These are phyloP conservation scores for Crax fasciolata DNA, from an alignment of 2,797 vertebrate genomes.

Conservation along the genomic window DNA sequence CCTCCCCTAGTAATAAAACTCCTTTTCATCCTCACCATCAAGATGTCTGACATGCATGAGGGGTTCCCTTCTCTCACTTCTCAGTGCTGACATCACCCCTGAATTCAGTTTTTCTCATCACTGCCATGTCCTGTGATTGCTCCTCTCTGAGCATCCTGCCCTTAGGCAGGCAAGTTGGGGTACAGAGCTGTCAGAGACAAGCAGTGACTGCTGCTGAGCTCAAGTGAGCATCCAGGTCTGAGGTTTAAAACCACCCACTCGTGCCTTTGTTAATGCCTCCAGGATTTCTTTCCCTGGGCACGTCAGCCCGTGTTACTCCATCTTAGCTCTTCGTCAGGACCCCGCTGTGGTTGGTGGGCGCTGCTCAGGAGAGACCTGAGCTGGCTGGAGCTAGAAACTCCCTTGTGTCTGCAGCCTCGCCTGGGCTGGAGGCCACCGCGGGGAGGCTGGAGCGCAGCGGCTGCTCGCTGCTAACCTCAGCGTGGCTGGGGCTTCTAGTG, in stretches of 20 bases:
- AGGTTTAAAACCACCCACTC: not conserved
- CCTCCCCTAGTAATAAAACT: not conserved
- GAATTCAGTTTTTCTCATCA: not conserved
- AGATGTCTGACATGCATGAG: not conserved
- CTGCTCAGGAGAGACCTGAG: slow-evolving; percentile 5
- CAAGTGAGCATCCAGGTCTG: not conserved
- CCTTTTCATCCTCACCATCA: not conserved
- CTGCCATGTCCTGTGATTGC: accelerated
- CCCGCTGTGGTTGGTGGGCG: not conserved
- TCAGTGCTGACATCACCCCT: not conserved
- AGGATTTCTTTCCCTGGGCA: not conserved
- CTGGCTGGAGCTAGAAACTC: slow-evolving; percentile 25
- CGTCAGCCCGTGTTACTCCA: not conserved
- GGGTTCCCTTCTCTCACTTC: not conserved
- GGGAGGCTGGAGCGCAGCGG: slow-evolving; percentile 46
- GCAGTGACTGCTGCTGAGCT: not conserved
- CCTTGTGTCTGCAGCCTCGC: not conserved
- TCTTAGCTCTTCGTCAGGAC: not conserved
- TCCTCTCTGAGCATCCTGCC: not conserved
- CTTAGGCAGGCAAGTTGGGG: not conserved
- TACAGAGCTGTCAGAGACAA: not conserved
- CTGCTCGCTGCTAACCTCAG: not conserved
- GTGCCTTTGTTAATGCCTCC: not conserved
- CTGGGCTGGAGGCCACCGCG: slow-evolving; percentile 39
- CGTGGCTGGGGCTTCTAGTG: not conserved